Base-by-base conservation (phyloP, 2,888 invertebrate species). In the Melieria picta region DNA sequence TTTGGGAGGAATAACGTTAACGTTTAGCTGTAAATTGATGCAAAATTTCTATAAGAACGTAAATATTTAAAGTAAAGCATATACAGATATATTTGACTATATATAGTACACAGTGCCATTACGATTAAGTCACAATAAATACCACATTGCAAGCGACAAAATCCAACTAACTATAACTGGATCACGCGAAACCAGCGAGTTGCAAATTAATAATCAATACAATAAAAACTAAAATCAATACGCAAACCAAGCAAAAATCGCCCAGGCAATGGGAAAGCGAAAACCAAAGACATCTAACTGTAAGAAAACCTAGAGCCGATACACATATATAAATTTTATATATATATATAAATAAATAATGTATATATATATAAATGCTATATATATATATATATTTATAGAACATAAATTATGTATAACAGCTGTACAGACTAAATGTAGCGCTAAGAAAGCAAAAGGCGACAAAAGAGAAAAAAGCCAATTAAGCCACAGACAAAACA, bases 11-110 rank as follows among this genome's bases (percentile, higher is more conserved):
- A 16, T 16, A 16, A 16, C 16, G 50, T 48, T 60, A 58, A 68
- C 60, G 58, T 61, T 60, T 61, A 61, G 30, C 30, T 57, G 57
- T 65, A 73, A 69, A 56, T 64, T 46, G 16, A 56, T 57, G 47
- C 30, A 47, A 13, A 7, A 13, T 11, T 42, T 13, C 30, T 10
- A 45, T 13, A 57, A 16, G 9, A 16, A 63, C 46, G 57, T 11
- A 57, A 45, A 46, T 10, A 47, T 16, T 56, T 46, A 46, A n/a
- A 46, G n/a, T 57, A 16, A 43, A 43, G 68, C 52, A 64, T 65
- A n/a, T 16, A 67, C 67, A 62, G 6, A 65, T 60, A 60, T 43
- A 62, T 62, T 9, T 46, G 46, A 0, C 43, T 61, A 61, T 45
- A 61, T 61, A 61, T 11, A 58, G 11, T 10, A 58, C 30, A 16